A percentile compares a stretch with the other conserved stretches of the same genome.
These are phyloP conservation scores for Mesocricetus auratus DNA, from an alignment of 2,113 vertebrate genomes.

Conservation along the genomic window DNA sequence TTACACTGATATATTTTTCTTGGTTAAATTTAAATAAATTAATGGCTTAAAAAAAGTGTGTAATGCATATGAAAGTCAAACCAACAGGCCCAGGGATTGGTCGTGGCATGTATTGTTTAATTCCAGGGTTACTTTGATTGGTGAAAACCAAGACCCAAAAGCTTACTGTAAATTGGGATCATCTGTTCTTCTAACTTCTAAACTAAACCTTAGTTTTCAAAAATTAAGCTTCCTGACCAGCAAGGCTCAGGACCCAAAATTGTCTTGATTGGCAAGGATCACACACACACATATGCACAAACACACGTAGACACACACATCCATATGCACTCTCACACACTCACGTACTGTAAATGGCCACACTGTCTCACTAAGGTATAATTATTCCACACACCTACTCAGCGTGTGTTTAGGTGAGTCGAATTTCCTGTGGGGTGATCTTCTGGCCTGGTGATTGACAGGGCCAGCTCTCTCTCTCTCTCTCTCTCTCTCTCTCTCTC, in stretches of 20 bases:
- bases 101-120: not conserved
- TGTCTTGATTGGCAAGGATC: not conserved
- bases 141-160: not conserved
- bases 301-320: not conserved
- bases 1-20: not conserved
- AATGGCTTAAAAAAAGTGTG: not conserved
- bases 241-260: not conserved
- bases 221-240: not conserved
- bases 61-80: not conserved
- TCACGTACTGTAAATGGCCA: not conserved
- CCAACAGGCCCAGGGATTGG: not conserved
- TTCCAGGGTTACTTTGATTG: not conserved
- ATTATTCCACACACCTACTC: not conserved
- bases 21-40: not conserved
- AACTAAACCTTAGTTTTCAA: not conserved
- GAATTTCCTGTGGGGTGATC: not conserved
- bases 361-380: not conserved
- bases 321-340: not conserved
- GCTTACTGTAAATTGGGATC: not conserved
- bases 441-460: not conserved
- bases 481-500: not conserved
- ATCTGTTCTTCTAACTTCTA: not conserved
- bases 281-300: not conserved
- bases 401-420: not conserved
- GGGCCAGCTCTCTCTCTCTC: not conserved